Conservation (phyloP, 1,140 invertebrate species). For the Scaptodrosophila lebanonensis region DNA sequence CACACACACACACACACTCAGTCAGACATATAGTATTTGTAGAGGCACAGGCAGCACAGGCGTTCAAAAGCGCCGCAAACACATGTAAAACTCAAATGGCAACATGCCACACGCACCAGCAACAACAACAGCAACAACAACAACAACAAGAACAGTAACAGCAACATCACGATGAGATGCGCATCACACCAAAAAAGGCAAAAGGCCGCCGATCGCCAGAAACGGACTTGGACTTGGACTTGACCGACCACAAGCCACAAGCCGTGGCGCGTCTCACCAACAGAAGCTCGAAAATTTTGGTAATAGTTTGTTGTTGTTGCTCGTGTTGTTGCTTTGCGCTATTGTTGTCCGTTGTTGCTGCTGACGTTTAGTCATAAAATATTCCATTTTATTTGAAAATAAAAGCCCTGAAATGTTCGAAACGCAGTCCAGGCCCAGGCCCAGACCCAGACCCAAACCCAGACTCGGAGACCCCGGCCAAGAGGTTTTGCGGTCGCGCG, state of each 20-base stretch:
- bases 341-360: slow-evolving; percentile 3
- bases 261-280: too few species aligned
- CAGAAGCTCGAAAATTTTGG: slow-evolving; percentile 67
- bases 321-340: background rate
- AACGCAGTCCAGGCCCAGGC: too few species aligned
- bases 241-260: slow-evolving; percentile 56
- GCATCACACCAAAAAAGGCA: slow-evolving; percentile 62
- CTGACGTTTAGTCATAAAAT: slow-evolving; percentile 71
- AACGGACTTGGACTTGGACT: too few species aligned
- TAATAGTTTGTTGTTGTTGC: slow-evolving; percentile 62
- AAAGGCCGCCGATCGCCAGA: slow-evolving; percentile 46
- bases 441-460: slow-evolving; percentile 5
- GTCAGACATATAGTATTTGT: background rate
- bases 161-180: slow-evolving; percentile 26
- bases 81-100: slow-evolving; percentile 74
- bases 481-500: too few species aligned
- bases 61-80: slow-evolving; percentile 66
- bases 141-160: slow-evolving; percentile 9
- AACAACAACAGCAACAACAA: slow-evolving; percentile 19
- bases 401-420: slow-evolving; percentile 29
- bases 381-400: slow-evolving; percentile 69
- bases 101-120: slow-evolving; percentile 68
- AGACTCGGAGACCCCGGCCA: slow-evolving; percentile 3
- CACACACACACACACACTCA: background rate
- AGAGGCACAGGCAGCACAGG: slow-evolving; percentile 17